Percentiles rank a stretch among this genome's conserved stretches.
These are phyloP conservation scores for Coracias cyanogaster DNA, from an alignment of 2,797 vertebrate genomes.

Conservation along the genomic window DNA sequence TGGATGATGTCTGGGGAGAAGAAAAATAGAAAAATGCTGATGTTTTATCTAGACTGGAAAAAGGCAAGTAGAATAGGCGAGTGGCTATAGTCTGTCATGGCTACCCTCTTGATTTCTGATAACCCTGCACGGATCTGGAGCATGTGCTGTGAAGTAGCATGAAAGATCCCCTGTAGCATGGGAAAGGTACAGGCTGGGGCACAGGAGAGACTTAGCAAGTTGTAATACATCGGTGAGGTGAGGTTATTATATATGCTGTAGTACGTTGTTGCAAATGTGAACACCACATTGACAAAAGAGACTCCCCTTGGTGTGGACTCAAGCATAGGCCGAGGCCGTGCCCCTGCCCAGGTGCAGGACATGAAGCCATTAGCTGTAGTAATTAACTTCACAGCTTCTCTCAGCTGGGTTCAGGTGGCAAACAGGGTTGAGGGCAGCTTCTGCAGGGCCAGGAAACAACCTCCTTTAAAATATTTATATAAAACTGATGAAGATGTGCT, in stretches of 20 bases:
- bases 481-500: background rate
- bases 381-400: background rate
- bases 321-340: background rate
- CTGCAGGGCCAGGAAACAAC: background rate
- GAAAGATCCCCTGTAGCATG: background rate
- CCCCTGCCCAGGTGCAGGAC: background rate
- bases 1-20: background rate
- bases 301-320: background rate
- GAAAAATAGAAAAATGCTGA: background rate
- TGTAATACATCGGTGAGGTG: background rate
- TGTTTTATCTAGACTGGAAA: background rate
- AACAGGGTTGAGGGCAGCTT: background rate
- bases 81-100: background rate
- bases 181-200: background rate
- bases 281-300: background rate
- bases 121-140: background rate
- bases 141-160: fast-evolving
- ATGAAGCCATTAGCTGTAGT: background rate
- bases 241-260: background rate
- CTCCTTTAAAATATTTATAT: background rate
- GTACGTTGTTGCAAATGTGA: background rate
- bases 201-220: background rate
- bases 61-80: background rate
- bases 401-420: background rate
- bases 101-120: background rate